Evolutionary conservation across 2,797 vertebrate species (phyloP).

Genomic region (Sebastolobus alascanus): DNA sequence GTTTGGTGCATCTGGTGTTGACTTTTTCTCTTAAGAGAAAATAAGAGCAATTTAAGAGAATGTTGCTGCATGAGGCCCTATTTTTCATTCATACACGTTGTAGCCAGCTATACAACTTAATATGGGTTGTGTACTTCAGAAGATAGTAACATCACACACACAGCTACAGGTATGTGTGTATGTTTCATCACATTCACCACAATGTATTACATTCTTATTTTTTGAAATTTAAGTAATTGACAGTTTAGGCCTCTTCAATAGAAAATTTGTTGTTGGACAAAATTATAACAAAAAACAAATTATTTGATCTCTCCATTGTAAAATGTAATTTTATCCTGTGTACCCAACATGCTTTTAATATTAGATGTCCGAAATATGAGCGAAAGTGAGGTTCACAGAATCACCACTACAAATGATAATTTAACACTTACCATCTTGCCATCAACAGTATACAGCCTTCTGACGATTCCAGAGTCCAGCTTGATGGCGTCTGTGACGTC

Average conservation of each 20-base stretch:
- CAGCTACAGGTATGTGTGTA: background rate
- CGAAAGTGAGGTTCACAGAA: conserved; percentile 2
- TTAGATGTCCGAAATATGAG: background rate
- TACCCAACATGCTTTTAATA: background rate
- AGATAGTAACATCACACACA: background rate
- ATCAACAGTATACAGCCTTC: conserved; percentile 94
- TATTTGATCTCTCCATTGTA: background rate
- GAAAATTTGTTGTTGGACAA: background rate
- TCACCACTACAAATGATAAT: background rate
- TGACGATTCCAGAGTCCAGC: conserved; percentile 95
- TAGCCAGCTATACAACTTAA: background rate
- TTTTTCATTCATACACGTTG: background rate
- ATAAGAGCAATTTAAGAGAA: too few relatives aligned
- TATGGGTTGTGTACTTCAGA: background rate
- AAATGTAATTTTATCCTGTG: background rate
- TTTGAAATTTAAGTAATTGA: background rate
- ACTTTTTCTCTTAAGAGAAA: too few relatives aligned
- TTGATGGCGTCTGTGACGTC: conserved; percentile 98
- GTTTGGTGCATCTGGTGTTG: too few relatives aligned
- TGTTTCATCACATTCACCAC: background rate
- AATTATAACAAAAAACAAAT: background rate
- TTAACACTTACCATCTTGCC: conserved; percentile 92
- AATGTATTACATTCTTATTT: background rate
- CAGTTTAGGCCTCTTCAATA: background rate
- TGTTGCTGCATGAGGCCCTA: too few relatives aligned